Conservation (phyloP, 2,888 invertebrate species). For the Drosophila tanythrix region DNA sequence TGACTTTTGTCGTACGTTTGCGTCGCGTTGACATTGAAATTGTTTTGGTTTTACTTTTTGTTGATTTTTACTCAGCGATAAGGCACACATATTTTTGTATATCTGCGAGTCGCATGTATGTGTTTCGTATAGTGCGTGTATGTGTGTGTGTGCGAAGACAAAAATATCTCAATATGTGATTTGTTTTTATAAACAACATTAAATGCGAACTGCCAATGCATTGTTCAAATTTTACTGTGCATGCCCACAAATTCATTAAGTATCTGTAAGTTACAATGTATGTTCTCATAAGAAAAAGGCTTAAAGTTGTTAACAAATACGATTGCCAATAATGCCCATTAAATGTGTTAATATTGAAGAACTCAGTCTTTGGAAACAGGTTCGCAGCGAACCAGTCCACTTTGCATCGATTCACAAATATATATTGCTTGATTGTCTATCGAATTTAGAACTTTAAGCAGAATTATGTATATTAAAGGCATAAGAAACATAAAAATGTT, state of each 20-base stretch:
- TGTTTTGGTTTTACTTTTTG: conserved; percentile 69
- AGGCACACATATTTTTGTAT: conserved; percentile 64
- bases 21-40: conserved; percentile 79
- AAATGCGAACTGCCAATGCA: conserved; percentile 53
- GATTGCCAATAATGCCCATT: not conserved
- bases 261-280: conserved; percentile 30
- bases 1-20: conserved; percentile 60
- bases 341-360: not conserved
- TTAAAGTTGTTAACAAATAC: not conserved
- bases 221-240: conserved; percentile 22
- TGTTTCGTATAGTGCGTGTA: conserved; percentile 7
- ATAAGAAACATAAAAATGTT: not conserved
- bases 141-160: conserved; percentile 29
- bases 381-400: not conserved
- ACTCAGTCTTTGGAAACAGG: not conserved
- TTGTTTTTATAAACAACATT: conserved; percentile 76
- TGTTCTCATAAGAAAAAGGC: not conserved
- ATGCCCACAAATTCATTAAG: conserved; percentile 7
- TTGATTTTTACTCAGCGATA: conserved; percentile 78
- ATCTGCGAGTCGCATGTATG: conserved; percentile 6
- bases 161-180: conserved; percentile 65
- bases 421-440: not conserved
- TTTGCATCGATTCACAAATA: not conserved
- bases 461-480: not conserved
- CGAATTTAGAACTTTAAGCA: not conserved